Percentiles rank a stretch among this genome's conserved stretches.
Conservation (phyloP, 2,888 invertebrate species). For the Plusia festucae region DNA sequence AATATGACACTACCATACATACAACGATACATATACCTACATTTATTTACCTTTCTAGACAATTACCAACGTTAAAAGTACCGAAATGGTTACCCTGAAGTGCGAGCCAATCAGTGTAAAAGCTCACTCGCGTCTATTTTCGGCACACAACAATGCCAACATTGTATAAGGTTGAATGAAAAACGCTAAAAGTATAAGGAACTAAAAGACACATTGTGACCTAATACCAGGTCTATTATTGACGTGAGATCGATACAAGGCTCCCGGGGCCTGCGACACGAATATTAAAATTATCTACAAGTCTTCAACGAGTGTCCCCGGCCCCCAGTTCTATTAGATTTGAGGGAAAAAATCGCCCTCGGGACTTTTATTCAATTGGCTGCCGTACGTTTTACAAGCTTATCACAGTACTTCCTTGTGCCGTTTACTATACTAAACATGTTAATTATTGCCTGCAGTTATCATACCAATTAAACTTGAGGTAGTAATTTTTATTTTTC, state of each 20-base stretch:
- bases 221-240: slow-evolving; percentile 65
- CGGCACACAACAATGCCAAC: background rate
- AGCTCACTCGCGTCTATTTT: background rate
- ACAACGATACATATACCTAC: slow-evolving; percentile 7
- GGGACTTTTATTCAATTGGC: slow-evolving; percentile 83
- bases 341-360: slow-evolving; percentile 77
- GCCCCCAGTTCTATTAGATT: slow-evolving; percentile 76
- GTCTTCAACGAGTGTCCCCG: slow-evolving; percentile 68
- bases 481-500: background rate
- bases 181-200: background rate
- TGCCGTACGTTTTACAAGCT: slow-evolving; percentile 70
- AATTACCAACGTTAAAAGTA: background rate
- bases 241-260: slow-evolving; percentile 70
- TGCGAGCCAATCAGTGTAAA: slow-evolving; percentile 6
- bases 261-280: slow-evolving; percentile 72
- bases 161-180: background rate
- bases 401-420: slow-evolving; percentile 41
- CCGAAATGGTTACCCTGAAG: slow-evolving; percentile 1
- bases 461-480: background rate
- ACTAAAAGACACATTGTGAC: slow-evolving; percentile 60
- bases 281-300: slow-evolving; percentile 85
- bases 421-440: slow-evolving; percentile 24
- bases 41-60: background rate
- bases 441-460: slow-evolving; percentile 10
- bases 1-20: slow-evolving; percentile 22